Percentiles rank a stretch among this genome's conserved stretches.
Conservation (phyloP, 2,888 invertebrate species). For the Heterodera filipjevi region DNA sequence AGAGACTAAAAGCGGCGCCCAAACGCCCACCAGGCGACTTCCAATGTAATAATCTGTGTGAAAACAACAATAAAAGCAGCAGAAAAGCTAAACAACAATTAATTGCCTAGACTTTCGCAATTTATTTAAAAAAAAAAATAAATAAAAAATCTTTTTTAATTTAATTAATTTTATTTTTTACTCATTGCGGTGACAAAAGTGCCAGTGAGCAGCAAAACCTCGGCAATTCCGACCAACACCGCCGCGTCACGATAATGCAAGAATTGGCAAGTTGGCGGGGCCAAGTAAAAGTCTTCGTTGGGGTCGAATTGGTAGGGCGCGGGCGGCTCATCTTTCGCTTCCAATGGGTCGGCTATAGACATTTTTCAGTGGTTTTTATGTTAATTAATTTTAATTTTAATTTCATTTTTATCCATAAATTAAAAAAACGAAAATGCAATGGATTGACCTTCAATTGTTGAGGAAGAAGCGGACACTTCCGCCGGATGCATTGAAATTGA, state of each 20-base stretch:
- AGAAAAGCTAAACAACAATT: no score
- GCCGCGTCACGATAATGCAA: conserved; percentile 58
- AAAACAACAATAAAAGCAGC: no score
- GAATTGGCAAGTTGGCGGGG: conserved; percentile 58
- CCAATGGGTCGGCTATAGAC: neutral
- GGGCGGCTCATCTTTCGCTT: conserved; percentile 19
- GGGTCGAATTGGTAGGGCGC: conserved; percentile 48
- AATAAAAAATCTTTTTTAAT: conserved; percentile 5
- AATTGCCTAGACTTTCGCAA: no score
- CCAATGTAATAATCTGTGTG: conserved; percentile 41
- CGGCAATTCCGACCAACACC: conserved; percentile 46
- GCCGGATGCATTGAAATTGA: neutral
- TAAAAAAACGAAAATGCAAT: no score
- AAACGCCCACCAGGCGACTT: conserved; percentile 40
- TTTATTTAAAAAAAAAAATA: neutral
- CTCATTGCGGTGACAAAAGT: conserved; percentile 41
- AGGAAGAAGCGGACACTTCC: conserved; percentile 4
- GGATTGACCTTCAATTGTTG: neutral
- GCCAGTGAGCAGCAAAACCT: conserved; percentile 38
- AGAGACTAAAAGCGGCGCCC: conserved; percentile 34
- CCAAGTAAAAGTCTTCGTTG: conserved; percentile 58
- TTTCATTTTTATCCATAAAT: no score
- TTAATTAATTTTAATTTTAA: no score
- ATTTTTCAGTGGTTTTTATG: no score
- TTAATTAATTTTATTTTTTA: conserved; percentile 35